Evolutionary conservation across 2,797 vertebrate species (phyloP).

Genomic region (Pseudomugil gertrudae): DNA sequence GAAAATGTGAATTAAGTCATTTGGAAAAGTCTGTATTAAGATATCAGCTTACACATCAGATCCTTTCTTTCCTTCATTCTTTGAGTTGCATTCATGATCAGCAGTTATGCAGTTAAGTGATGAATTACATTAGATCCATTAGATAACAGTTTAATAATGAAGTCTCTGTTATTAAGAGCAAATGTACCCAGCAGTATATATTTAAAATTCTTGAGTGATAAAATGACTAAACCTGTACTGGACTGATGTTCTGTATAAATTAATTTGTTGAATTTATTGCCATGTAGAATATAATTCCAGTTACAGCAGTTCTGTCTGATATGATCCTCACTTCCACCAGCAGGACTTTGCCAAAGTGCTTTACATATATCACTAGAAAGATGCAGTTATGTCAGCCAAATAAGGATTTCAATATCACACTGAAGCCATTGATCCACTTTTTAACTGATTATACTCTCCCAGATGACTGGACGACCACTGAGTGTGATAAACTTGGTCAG

Average conservation of each 20-base stretch:
- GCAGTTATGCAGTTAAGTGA: not conserved
- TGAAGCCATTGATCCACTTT: slow-evolving; percentile 41
- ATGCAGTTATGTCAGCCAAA: slow-evolving; percentile 53
- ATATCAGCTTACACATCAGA: slow-evolving; percentile 66
- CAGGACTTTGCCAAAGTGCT: slow-evolving; percentile 44
- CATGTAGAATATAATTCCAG: slow-evolving; percentile 35
- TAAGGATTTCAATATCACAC: slow-evolving; percentile 70
- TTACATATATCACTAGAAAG: slow-evolving; percentile 52
- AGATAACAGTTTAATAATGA: slow-evolving; percentile 13
- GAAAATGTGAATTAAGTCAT: slow-evolving; percentile 79
- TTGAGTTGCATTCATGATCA: slow-evolving; percentile 17
- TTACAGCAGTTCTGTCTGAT: slow-evolving; percentile 37
- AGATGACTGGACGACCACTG: slow-evolving; percentile 33
- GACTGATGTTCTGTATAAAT: slow-evolving; percentile 19
- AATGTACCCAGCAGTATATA: slow-evolving; percentile 7
- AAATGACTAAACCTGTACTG: slow-evolving; percentile 8
- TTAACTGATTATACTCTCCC: slow-evolving; percentile 51
- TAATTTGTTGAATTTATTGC: not conserved
- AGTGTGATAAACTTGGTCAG: slow-evolving; percentile 17
- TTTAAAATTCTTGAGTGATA: slow-evolving; percentile 16
- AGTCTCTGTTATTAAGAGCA: slow-evolving; percentile 18
- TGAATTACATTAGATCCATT: not conserved
- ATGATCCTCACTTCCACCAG: slow-evolving; percentile 52
- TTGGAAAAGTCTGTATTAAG: slow-evolving; percentile 60
- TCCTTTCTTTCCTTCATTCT: slow-evolving; percentile 9